Percentiles rank a stretch among this genome's conserved stretches.
Conservation (phyloP, 2,888 invertebrate species). For the Lypha dubia region DNA sequence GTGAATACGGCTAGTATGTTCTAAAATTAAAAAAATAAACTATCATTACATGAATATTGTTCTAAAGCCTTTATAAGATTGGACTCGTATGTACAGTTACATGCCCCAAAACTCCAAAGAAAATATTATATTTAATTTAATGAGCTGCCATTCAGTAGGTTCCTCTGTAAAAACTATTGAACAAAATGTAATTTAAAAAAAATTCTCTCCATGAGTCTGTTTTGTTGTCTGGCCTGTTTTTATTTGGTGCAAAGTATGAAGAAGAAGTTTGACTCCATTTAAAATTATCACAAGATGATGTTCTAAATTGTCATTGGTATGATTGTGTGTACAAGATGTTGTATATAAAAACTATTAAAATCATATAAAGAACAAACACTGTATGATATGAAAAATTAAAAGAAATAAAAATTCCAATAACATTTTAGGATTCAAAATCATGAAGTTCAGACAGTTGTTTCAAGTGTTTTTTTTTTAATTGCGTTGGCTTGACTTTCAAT, state of each 20-base stretch:
- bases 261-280: conserved; percentile 26
- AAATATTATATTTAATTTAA: conserved; percentile 27
- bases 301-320: conserved; percentile 50
- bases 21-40: conserved; percentile 31
- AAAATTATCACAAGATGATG: conserved; percentile 45
- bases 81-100: conserved; percentile 38
- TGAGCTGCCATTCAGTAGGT: conserved; percentile 8
- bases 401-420: conserved; percentile 52
- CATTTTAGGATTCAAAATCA: conserved; percentile 38
- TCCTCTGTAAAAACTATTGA: conserved; percentile 33
- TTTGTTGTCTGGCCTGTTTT: conserved; percentile 24
- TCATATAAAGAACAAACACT: background rate
- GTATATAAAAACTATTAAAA: conserved; percentile 14
- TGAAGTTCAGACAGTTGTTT: conserved; percentile 11
- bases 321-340: conserved; percentile 9
- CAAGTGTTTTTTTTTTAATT: conserved; percentile 1
- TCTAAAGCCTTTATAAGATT: too few relatives aligned
- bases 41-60: conserved; percentile 25
- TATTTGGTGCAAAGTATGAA: conserved; percentile 20
- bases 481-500: conserved; percentile 42
- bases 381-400: conserved; percentile 4
- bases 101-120: conserved; percentile 60
- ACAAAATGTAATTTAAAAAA: too few relatives aligned
- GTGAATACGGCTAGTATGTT: background rate
- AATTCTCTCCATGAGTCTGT: conserved; percentile 36